Evolutionary conservation across 1,140 invertebrate genomes (phyloP).

Genomic region (Drosophila hydei): DNA sequence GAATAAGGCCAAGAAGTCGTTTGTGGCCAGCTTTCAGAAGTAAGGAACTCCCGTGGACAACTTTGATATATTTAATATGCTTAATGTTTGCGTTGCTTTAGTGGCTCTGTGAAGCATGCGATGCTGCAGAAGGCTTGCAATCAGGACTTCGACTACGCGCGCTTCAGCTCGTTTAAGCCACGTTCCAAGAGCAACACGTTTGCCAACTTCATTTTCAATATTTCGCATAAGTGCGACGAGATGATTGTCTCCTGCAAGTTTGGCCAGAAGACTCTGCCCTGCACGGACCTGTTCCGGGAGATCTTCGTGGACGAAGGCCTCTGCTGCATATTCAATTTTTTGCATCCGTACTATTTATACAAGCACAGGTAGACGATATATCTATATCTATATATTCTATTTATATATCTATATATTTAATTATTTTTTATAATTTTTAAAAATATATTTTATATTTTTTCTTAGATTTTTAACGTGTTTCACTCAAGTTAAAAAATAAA

Average conservation of each 20-base stretch:
- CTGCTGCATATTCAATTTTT: slow-evolving; percentile 92
- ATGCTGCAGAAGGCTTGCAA: slow-evolving; percentile 72
- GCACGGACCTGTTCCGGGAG: slow-evolving; percentile 89
- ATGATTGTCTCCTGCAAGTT: slow-evolving; percentile 62
- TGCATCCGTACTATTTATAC: slow-evolving; percentile 88
- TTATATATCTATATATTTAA: slow-evolving; percentile 1
- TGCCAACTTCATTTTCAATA: slow-evolving; percentile 53
- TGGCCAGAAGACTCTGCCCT: slow-evolving; percentile 84
- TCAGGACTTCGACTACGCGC: slow-evolving; percentile 51
- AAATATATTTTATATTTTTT: neutral
- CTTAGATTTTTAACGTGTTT: slow-evolving; percentile 5
- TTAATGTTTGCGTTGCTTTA: slow-evolving; percentile 6
- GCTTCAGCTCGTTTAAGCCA: slow-evolving; percentile 32
- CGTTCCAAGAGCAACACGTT: slow-evolving; percentile 51
- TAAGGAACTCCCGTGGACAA: slow-evolving; percentile 14
- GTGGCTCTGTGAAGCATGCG: slow-evolving; percentile 54
- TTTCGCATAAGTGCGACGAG: slow-evolving; percentile 60
- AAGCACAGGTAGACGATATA: slow-evolving; percentile 67
- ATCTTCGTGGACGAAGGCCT: slow-evolving; percentile 92
- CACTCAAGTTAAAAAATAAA: too few species aligned
- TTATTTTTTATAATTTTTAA: neutral
- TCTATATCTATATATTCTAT: neutral
- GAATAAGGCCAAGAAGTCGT: slow-evolving; percentile 88
- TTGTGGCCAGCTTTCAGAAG: slow-evolving; percentile 57
- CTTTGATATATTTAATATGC: neutral